phyloP scores from a whole-genome alignment of 2,888 invertebrate genomes.

The Luperina nickerlii region DNA sequence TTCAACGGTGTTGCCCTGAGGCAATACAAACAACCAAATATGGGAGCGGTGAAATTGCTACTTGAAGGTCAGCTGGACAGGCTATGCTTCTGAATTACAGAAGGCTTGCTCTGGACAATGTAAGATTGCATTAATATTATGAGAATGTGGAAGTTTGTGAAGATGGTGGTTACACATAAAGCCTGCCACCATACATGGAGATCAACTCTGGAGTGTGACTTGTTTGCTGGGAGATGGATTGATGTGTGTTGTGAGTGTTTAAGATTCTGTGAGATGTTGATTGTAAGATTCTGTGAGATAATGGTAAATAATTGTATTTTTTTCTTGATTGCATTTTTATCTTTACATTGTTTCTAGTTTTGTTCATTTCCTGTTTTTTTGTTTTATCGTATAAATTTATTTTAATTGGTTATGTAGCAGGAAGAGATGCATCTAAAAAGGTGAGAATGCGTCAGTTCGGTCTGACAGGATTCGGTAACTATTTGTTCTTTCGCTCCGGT shows the following conservation, averaged over 20 bases:
- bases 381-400: neutral
- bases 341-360: neutral
- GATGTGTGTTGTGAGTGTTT: neutral
- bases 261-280: neutral
- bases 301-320: neutral
- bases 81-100: neutral
- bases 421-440: too few relatives aligned
- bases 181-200: neutral
- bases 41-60: slow-evolving; percentile 15
- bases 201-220: neutral
- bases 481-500: too few relatives aligned
- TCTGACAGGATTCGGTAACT: too few relatives aligned
- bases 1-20: slow-evolving; percentile 13
- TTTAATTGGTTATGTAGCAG: too few relatives aligned
- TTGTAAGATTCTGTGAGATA: neutral
- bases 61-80: neutral
- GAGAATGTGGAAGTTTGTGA: too few relatives aligned
- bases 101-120: neutral
- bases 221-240: neutral
- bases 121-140: neutral
- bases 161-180: neutral
- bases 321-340: neutral
- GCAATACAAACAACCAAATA: slow-evolving; percentile 33
- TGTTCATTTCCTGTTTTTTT: neutral
- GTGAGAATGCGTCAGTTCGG: too few relatives aligned